Evolutionary conservation across 1,140 invertebrate genomes (phyloP), one percentile per base, ranked within the genome.

Genomic region (Drosophila bocki): DNA sequence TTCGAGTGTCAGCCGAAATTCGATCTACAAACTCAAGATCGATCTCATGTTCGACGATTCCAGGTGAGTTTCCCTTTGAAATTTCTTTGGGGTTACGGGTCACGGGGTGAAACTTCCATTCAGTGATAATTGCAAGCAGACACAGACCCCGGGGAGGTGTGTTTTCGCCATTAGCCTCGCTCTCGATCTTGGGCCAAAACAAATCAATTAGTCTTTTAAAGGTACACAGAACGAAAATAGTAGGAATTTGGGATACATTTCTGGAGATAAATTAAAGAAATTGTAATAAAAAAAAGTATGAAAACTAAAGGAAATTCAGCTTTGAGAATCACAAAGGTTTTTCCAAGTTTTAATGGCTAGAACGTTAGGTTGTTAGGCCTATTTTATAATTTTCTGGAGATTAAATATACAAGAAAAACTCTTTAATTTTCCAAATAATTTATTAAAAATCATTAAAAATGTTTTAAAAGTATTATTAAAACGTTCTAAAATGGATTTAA

Each of bases 1-100:
- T 58, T 94, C 93, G 60, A 94, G 95, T 78, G 94, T 95, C 78
- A 95, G 95, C 75, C 94, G 94, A 58, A 93, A 94, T 62, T 95
- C 95, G n/a, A 94, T 95, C 48, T 96, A 96, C 93, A 97, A 96
- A 93, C 95, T 96, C 80, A 95, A 96, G 91, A 98, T 97, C 79
- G 97, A 97, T 93, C 95, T 96, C 5, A 95, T 97, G 87, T 97
- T 97, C 91, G 96, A 96, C 75, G 96, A 97, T 78, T 93, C 94
- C 60, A 94, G 94, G 71, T 91, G 91, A 76, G 93, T 91, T 45
- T 32, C 19, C 33, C 51, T 37, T 22, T 5, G 8, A 54, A 35
- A 19, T 54, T 39, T 39, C 19, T 9, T 37, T 39, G 8, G 11
- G 33, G 13, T 32, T 29, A 22, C 19, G 12, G 37, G 35, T 32